These are phyloP conservation scores for Tichodroma muraria DNA, from an alignment of 2,113 vertebrate genomes.

Conservation along the genomic window DNA sequence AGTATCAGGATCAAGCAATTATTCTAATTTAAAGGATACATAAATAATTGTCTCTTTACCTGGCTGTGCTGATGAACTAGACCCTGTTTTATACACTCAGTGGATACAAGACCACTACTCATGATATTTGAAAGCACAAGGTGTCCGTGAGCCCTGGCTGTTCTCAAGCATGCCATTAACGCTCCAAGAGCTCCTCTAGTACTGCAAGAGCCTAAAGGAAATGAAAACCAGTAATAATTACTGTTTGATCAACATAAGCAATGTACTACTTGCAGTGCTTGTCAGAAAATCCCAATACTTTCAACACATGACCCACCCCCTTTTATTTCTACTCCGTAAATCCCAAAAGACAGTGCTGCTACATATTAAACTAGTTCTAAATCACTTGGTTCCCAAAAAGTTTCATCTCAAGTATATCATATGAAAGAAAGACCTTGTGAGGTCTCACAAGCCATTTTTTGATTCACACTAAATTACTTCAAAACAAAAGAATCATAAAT, in stretches of 20 bases:
- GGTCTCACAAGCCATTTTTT: neutral
- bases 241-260: neutral
- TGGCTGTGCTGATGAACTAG: conserved; percentile 90
- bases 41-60: conserved; percentile 58
- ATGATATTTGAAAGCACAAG: conserved; percentile 69
- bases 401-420: neutral
- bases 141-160: conserved; percentile 86
- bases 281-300: neutral
- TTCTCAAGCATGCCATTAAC: conserved; percentile 89
- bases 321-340: neutral
- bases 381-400: neutral
- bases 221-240: neutral
- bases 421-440: neutral
- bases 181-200: conserved; percentile 85
- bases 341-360: neutral
- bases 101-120: conserved; percentile 78
- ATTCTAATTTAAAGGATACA: neutral
- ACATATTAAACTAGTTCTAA: neutral
- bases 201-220: conserved; percentile 59
- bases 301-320: neutral
- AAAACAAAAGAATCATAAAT: neutral
- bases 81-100: conserved; percentile 78
- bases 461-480: neutral
- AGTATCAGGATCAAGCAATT: neutral
- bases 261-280: neutral